Evolutionary conservation across 2,888 invertebrate genomes (phyloP).

Genomic region (Microplitis deprimator): DNA sequence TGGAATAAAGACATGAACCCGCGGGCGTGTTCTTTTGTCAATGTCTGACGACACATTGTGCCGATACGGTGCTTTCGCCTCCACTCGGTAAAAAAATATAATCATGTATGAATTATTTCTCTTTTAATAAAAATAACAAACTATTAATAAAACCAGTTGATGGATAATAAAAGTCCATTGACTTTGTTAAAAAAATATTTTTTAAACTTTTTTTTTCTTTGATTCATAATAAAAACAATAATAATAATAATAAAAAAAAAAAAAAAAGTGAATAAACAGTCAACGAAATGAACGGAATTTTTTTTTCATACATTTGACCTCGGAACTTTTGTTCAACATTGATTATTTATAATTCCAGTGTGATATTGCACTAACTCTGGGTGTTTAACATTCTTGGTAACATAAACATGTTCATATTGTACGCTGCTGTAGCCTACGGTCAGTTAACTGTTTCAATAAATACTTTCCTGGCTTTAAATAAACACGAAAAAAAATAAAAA

Average conservation of each 20-base stretch:
- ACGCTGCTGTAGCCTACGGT: too few relatives aligned
- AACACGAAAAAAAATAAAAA: too few relatives aligned
- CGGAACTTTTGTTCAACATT: neutral
- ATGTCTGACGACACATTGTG: conserved; percentile 20
- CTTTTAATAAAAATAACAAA: conserved; percentile 16
- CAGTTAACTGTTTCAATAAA: too few relatives aligned
- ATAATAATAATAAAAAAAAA: too few relatives aligned
- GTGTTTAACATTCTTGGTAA: too few relatives aligned
- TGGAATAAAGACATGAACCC: conserved; percentile 25
- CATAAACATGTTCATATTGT: too few relatives aligned
- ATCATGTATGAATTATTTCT: conserved; percentile 28
- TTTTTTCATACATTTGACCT: neutral
- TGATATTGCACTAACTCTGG: too few relatives aligned
- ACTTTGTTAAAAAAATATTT: neutral
- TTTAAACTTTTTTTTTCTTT: neutral
- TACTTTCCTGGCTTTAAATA: too few relatives aligned
- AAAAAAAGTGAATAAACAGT: too few relatives aligned
- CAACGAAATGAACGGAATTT: neutral
- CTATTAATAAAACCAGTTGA: neutral
- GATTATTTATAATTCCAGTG: too few relatives aligned
- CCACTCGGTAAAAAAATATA: neutral
- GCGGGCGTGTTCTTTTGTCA: conserved; percentile 28
- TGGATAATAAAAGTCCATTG: neutral
- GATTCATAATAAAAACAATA: too few relatives aligned
- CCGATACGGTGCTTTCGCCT: conserved; percentile 16